Evolutionary conservation across 2,888 invertebrate species (phyloP).

Genomic region (Elysia crispata): DNA sequence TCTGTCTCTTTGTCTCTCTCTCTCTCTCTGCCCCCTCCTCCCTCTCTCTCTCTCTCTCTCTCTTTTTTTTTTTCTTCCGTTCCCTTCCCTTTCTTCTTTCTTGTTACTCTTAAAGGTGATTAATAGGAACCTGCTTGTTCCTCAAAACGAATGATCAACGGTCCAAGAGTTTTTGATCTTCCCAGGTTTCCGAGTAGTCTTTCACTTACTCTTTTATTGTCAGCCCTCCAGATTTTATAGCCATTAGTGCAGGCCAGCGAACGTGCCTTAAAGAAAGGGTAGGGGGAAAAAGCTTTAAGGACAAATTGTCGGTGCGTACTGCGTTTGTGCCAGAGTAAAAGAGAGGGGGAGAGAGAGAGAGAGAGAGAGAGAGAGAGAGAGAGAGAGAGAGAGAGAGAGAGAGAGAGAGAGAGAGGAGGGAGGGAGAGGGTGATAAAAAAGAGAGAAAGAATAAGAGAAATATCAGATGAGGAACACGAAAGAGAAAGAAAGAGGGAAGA

Average conservation of each 20-base stretch:
- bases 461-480: neutral
- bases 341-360: conserved; percentile 29
- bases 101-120: neutral
- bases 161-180: too few species aligned
- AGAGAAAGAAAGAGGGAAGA: conserved; percentile 18
- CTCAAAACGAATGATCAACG: too few species aligned
- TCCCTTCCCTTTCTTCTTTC: conserved; percentile 15
- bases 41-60: neutral
- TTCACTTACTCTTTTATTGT: too few species aligned
- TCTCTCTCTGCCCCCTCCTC: neutral
- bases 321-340: conserved; percentile 17
- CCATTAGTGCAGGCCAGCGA: too few species aligned
- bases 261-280: neutral
- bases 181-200: too few species aligned
- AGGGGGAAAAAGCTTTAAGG: neutral
- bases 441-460: conserved; percentile 9
- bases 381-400: conserved; percentile 13
- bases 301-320: too few species aligned
- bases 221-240: too few species aligned
- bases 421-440: neutral
- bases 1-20: conserved; percentile 19
- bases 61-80: conserved; percentile 11
- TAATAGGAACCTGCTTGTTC: too few species aligned
- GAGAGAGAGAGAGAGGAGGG: neutral
- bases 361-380: conserved; percentile 28